These are phyloP conservation scores for Pagetopsis macropterus DNA, from an alignment of 2,797 vertebrate species.

Conservation along the genomic window DNA sequence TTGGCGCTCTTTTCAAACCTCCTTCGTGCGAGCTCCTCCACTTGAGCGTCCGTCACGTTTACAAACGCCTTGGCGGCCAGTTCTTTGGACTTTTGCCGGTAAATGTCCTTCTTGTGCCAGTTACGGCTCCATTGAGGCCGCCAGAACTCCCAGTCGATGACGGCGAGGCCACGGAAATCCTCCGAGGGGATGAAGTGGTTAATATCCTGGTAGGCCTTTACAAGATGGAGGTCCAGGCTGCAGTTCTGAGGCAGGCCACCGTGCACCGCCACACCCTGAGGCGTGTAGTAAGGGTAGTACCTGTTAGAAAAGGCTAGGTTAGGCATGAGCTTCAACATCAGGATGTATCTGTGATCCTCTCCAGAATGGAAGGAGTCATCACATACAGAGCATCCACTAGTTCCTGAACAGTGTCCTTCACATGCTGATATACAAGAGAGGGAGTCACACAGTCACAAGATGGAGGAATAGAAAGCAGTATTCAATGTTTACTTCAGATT, in stretches of 20 bases:
- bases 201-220: slow-evolving; percentile 82
- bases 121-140: slow-evolving; percentile 84
- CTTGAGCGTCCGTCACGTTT: slow-evolving; percentile 78
- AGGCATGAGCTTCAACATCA: no score
- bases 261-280: slow-evolving; percentile 76
- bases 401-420: no score
- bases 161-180: slow-evolving; percentile 83
- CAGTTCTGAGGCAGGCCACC: slow-evolving; percentile 85
- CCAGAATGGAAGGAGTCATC: no score
- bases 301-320: no score
- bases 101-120: slow-evolving; percentile 85
- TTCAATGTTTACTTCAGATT: no score
- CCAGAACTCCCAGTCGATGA: slow-evolving; percentile 88
- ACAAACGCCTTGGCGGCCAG: slow-evolving; percentile 75
- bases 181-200: slow-evolving; percentile 82
- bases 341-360: no score
- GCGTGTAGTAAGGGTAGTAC: slow-evolving; percentile 85
- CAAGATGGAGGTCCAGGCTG: slow-evolving; percentile 83
- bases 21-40: slow-evolving; percentile 79
- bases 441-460: no score
- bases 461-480: no score
- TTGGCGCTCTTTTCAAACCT: slow-evolving; percentile 86
- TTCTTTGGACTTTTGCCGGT: slow-evolving; percentile 80
- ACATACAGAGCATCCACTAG: no score
- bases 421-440: no score